phyloP scores from a whole-genome alignment of 2,888 invertebrate genomes.

The Pimpla rufipes region DNA sequence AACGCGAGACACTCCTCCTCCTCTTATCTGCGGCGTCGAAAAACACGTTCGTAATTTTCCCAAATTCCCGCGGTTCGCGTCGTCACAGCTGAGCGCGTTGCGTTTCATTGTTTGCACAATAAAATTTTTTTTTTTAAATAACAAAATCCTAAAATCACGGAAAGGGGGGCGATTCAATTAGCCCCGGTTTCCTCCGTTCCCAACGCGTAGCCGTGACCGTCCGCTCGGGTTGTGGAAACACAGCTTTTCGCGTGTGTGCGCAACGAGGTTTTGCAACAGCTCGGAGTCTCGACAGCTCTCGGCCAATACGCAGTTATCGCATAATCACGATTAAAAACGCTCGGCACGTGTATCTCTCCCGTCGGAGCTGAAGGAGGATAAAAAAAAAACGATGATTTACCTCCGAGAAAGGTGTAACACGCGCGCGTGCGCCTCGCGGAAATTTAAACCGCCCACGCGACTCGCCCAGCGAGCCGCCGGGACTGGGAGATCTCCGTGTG shows the following conservation, averaged over 20 bases:
- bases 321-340: conserved; percentile 58
- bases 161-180: not conserved
- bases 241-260: no score
- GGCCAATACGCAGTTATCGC: conserved; percentile 34
- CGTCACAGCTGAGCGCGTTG: no score
- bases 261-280: conserved; percentile 13
- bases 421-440: conserved; percentile 54
- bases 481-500: not conserved
- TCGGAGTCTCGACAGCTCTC: not conserved
- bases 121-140: no score
- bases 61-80: no score
- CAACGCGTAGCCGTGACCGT: not conserved
- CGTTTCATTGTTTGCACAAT: not conserved
- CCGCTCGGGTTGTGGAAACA: not conserved
- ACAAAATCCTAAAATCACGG: not conserved
- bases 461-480: not conserved
- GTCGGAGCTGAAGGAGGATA: not conserved
- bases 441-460: conserved; percentile 47
- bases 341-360: conserved; percentile 58
- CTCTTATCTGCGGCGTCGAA: no score
- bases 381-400: not conserved
- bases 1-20: no score
- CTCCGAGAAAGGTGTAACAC: conserved; percentile 9
- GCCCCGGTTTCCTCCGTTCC: not conserved
- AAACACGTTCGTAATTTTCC: no score